A percentile compares a stretch with the other conserved stretches of the same genome.
phyloP scores from a whole-genome alignment of 2,888 invertebrate species.

The Ophonus ardosiacus region DNA sequence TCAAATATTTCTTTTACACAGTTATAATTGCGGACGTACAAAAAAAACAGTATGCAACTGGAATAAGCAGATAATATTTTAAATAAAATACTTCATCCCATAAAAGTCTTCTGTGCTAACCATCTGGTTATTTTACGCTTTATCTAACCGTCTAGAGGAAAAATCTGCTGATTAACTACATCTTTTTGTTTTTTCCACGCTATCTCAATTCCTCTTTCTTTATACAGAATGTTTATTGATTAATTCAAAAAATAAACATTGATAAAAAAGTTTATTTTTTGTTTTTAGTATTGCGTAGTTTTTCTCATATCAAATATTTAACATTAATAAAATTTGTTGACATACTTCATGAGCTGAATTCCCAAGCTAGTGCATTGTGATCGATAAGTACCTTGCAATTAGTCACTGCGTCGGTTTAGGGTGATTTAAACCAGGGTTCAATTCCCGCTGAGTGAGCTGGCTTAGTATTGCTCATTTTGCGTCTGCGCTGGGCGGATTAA shows the following conservation, averaged over 20 bases:
- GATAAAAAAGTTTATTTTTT: slow-evolving; percentile 38
- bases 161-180: slow-evolving; percentile 32
- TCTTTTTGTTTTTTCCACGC: slow-evolving; percentile 29
- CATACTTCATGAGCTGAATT: neutral
- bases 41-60: too few species aligned
- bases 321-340: slow-evolving; percentile 14
- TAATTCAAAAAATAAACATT: slow-evolving; percentile 40
- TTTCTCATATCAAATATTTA: slow-evolving; percentile 32
- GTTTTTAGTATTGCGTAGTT: slow-evolving; percentile 39
- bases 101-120: too few species aligned
- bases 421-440: slow-evolving; percentile 11
- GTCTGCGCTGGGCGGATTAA: slow-evolving; percentile 36
- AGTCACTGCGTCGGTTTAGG: neutral
- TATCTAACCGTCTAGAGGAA: slow-evolving; percentile 5
- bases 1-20: too few species aligned
- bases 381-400: neutral
- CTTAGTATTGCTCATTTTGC: slow-evolving; percentile 51
- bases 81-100: too few species aligned
- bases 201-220: slow-evolving; percentile 36
- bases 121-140: neutral
- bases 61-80: too few species aligned
- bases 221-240: slow-evolving; percentile 30
- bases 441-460: slow-evolving; percentile 51
- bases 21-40: too few species aligned
- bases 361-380: neutral